phyloP scores from a whole-genome alignment of 2,797 vertebrate genomes.

The Tapirus indicus region DNA sequence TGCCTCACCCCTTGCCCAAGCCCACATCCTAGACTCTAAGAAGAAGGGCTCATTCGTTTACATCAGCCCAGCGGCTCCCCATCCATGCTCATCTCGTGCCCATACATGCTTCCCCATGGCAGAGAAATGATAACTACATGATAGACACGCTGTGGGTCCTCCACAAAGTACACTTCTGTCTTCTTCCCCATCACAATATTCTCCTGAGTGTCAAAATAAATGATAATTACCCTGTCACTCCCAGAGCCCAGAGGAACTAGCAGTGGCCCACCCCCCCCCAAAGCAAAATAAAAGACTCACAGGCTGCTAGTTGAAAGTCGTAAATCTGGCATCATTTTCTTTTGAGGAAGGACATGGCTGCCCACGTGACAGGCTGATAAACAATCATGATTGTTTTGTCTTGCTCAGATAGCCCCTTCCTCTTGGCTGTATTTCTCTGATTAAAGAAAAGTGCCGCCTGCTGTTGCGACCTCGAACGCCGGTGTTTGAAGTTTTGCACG shows the following conservation, averaged over 20 bases:
- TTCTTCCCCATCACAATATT: not conserved
- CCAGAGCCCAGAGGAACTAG: slow-evolving; percentile 17
- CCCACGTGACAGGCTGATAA: slow-evolving; percentile 39
- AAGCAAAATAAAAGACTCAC: slow-evolving; percentile 36
- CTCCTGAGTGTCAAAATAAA: slow-evolving; percentile 37
- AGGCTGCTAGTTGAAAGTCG: not conserved
- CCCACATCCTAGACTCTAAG: not conserved
- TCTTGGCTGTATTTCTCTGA: slow-evolving; percentile 21
- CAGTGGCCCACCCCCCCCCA: not conserved
- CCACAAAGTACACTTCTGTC: not conserved
- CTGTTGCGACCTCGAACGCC: slow-evolving; percentile 67
- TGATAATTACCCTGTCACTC: slow-evolving; percentile 37
- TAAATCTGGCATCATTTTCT: not conserved
- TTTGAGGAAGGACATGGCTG: not conserved
- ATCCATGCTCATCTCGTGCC: accelerated
- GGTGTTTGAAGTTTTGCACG: slow-evolving; percentile 73
- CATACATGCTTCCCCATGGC: not conserved
- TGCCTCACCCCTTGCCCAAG: too few species aligned
- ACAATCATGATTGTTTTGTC: not conserved
- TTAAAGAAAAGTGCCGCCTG: slow-evolving; percentile 4
- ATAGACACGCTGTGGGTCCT: not conserved
- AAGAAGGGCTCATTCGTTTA: not conserved
- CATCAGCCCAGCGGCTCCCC: not conserved
- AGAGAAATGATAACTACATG: not conserved
- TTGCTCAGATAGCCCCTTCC: not conserved